Evolutionary conservation across 2,113 vertebrate species (phyloP).

Genomic region (Gambusia affinis): DNA sequence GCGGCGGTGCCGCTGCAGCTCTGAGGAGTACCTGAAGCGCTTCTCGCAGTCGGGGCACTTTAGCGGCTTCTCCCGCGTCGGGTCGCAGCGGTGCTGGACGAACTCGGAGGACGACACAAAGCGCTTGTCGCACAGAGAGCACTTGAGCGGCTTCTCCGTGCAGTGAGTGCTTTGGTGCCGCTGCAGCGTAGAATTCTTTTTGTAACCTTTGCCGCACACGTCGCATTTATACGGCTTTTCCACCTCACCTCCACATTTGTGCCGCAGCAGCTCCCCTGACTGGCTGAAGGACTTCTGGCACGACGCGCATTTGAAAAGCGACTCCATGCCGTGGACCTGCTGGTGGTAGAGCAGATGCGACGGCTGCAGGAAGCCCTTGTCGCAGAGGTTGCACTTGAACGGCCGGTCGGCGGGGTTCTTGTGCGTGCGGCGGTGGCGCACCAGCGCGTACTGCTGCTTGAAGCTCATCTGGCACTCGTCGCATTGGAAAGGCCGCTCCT

Average conservation of each 20-base stretch:
- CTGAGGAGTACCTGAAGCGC: slow-evolving; percentile 94
- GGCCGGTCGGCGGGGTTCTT: slow-evolving; percentile 83
- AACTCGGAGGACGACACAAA: slow-evolving; percentile 97
- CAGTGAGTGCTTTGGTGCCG: slow-evolving; percentile 92
- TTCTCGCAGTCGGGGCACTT: slow-evolving; percentile 97
- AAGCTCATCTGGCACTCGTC: slow-evolving; percentile 99
- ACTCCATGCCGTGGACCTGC: slow-evolving; percentile 93
- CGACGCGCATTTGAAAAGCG: slow-evolving; percentile 93
- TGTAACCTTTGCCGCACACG: slow-evolving; percentile 94
- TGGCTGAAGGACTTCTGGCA: slow-evolving; percentile 98
- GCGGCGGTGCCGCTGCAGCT: slow-evolving; percentile 92
- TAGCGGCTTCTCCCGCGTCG: slow-evolving; percentile 91
- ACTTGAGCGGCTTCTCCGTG: slow-evolving; percentile 92
- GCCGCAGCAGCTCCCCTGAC: slow-evolving; percentile 90
- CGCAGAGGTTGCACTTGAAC: slow-evolving; percentile 93
- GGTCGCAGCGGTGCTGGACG: slow-evolving; percentile 94
- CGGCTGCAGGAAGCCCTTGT: slow-evolving; percentile 94
- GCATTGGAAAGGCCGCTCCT: slow-evolving; percentile 95
- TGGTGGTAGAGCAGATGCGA: slow-evolving; percentile 95
- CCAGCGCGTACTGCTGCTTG: slow-evolving; percentile 94
- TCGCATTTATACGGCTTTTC: slow-evolving; percentile 95
- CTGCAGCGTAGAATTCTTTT: slow-evolving; percentile 92
- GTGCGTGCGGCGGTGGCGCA: slow-evolving; percentile 94
- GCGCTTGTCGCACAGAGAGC: slow-evolving; percentile 92
- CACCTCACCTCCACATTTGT: slow-evolving; percentile 88